Conservation (phyloP, 2,888 invertebrate genomes). For the Teleiodes luculella region DNA sequence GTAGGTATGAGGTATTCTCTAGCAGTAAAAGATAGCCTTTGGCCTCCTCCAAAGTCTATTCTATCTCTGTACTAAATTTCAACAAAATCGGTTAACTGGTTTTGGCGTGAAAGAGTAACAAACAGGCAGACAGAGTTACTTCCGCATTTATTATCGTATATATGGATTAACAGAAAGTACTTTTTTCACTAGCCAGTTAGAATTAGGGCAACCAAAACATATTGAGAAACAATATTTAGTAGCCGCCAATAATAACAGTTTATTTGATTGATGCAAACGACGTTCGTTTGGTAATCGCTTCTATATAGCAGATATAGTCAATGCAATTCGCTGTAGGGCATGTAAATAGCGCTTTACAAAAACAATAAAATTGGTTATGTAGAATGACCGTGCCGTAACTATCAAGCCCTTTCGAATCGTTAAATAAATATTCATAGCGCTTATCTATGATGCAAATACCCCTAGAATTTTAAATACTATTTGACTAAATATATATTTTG, state of each 20-base stretch:
- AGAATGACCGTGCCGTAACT: conserved; percentile 5
- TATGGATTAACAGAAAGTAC: not conserved
- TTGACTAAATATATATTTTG: not conserved
- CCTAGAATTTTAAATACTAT: not conserved
- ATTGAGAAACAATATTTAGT: not conserved
- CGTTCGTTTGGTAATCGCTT: not conserved
- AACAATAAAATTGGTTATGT: conserved; percentile 30
- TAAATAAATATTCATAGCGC: conserved; percentile 25
- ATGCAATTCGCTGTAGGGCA: not conserved
- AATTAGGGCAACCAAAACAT: not conserved
- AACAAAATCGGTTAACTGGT: too few species aligned
- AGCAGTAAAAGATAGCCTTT: too few species aligned
- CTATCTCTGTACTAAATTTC: too few species aligned
- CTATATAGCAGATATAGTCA: not conserved
- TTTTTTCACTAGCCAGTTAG: not conserved
- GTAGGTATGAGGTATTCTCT: too few species aligned
- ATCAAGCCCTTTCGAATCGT: conserved; percentile 36
- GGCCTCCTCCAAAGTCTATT: too few species aligned
- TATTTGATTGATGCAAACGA: conserved; percentile 4
- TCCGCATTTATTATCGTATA: too few species aligned
- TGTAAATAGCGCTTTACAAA: conserved; percentile 11
- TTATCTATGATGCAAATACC: conserved; percentile 23
- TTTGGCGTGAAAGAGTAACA: too few species aligned
- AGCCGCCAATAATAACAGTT: not conserved
- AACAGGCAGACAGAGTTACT: too few species aligned